These are phyloP conservation scores for Julus scandinavius DNA, from an alignment of 2,888 invertebrate species.

Conservation along the genomic window DNA sequence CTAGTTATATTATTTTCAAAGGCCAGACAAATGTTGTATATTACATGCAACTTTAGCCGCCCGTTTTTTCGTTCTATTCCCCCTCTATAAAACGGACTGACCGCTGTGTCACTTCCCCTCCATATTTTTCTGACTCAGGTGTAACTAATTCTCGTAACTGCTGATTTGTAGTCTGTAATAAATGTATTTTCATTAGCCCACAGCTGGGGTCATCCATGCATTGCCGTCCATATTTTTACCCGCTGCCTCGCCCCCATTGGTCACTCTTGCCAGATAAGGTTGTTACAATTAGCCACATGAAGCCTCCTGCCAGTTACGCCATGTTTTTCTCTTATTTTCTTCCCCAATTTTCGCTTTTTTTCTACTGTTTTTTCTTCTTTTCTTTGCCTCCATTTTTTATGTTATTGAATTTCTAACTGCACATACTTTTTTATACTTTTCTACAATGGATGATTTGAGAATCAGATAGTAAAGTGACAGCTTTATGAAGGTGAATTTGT, in stretches of 20 bases:
- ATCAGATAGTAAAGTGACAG: slow-evolving; percentile 1
- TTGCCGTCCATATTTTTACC: background rate
- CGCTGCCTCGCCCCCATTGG: background rate
- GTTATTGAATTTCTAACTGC: background rate
- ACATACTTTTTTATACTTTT: background rate
- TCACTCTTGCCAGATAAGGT: background rate
- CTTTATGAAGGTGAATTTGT: slow-evolving; percentile 1
- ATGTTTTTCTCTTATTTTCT: too few relatives aligned
- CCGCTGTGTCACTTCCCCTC: background rate
- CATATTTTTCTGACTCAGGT: background rate
- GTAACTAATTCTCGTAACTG: slow-evolving; percentile 10
- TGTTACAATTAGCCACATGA: background rate
- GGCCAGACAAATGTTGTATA: too few relatives aligned
- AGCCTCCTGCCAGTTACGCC: background rate
- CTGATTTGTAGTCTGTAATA: background rate
- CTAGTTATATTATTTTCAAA: too few relatives aligned
- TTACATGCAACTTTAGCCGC: background rate
- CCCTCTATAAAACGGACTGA: background rate
- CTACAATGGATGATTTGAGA: background rate
- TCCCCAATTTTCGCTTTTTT: background rate
- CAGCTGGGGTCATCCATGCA: slow-evolving; percentile 18
- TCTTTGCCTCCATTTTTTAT: background rate
- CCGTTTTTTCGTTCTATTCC: background rate
- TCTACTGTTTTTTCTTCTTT: background rate
- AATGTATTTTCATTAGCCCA: slow-evolving; percentile 18